phyloP scores from a whole-genome alignment of 1,140 invertebrate species.

The Macrobrachium rosenbergii region DNA sequence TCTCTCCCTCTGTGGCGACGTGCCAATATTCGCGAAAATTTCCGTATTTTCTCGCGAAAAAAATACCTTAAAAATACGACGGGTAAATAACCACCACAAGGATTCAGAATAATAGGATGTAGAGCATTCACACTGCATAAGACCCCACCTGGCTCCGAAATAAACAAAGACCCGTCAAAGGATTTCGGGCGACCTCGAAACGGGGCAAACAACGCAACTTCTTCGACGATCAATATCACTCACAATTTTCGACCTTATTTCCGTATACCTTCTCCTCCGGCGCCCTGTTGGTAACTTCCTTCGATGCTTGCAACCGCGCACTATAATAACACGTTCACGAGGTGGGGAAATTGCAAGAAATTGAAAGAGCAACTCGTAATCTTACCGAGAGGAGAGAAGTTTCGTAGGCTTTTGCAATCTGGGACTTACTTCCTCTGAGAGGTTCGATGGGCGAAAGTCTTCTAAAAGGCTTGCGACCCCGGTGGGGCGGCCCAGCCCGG shows the following conservation, averaged over 20 bases:
- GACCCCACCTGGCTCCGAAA: too few species aligned
- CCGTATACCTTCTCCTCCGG: not conserved
- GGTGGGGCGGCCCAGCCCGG: not conserved
- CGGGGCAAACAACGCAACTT: slow-evolving; percentile 48
- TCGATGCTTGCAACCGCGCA: not conserved
- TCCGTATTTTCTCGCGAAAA: too few species aligned
- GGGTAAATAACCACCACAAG: too few species aligned
- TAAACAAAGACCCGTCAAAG: too few species aligned
- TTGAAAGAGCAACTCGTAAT: not conserved
- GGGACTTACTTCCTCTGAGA: slow-evolving; percentile 31
- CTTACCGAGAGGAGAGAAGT: slow-evolving; percentile 56
- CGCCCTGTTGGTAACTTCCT: not conserved
- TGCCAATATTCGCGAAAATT: too few species aligned
- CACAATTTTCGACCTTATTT: not conserved
- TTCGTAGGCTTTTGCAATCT: slow-evolving; percentile 51
- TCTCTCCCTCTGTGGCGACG: too few species aligned
- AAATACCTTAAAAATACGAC: too few species aligned
- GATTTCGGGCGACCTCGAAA: not conserved
- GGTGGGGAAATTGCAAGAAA: not conserved
- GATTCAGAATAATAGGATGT: too few species aligned
- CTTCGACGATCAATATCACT: slow-evolving; percentile 46
- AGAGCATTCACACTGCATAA: too few species aligned
- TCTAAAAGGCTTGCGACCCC: not conserved
- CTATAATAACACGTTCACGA: not conserved
- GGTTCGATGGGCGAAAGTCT: not conserved